Evolutionary conservation across 2,113 vertebrate genomes (phyloP), one percentile per base, ranked within the genome.

Genomic region (Chelonoidis abingdonii): DNA sequence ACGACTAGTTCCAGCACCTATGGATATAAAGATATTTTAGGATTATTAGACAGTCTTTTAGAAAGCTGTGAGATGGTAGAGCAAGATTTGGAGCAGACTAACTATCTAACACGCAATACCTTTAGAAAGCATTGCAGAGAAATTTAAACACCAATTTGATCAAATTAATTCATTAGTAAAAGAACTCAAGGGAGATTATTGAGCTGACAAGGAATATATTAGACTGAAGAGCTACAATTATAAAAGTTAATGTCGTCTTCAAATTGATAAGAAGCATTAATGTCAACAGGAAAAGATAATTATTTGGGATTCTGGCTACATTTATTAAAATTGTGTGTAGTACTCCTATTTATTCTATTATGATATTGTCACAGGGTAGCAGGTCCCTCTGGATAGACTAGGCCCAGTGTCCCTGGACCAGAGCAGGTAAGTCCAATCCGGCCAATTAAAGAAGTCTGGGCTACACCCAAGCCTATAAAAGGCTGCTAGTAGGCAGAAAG

Each of bases 171-270:
- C 56, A 90, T 27, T 56, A 92, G 62, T 88, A 92, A 47, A 86
- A 82, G 19, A 56, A 80, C 62, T 56, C 6, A 12, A 57, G 54
- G 35, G 89, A 53, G 3, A 80, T 11, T 54, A 57, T 3, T 87
- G 62, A 41, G 79, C 80, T 93, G 75, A 56, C 95, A 97, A 90
- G 22, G 8, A n/a, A 31, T 57, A 57, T 47, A 83, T 75, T 41
- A 84, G 13, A 57, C 21, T 91, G 50, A 94, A 93, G 31, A 27
- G 80, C 86, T 24, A 21, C 38, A 94, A 65, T 8, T 81, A 53
- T 54, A 83, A 83, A 96, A 95, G 93, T 87, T 83, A 85, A 88
- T 92, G 86, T 80, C 59, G 22, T 21, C 87, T 96, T 95, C 82
- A 44, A 94, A 89, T 80, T 93, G 16, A 93, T 44, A 50, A 84